Conservation (phyloP, 2,888 invertebrate species). For the Saturnia japonica region DNA sequence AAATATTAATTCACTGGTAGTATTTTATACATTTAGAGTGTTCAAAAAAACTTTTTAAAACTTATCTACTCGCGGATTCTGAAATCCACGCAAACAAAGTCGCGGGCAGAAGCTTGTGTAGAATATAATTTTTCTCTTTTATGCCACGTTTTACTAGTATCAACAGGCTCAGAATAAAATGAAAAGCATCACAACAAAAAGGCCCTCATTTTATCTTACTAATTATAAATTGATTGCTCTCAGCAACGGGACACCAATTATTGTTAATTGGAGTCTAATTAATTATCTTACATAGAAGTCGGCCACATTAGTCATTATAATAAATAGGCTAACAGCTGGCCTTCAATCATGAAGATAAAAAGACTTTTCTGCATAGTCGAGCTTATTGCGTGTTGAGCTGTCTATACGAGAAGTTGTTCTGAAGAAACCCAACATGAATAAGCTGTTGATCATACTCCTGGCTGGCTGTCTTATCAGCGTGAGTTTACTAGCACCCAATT, state of each 20-base stretch:
- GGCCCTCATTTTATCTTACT: neutral
- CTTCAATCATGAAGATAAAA: neutral
- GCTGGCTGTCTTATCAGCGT: constrained; percentile 2
- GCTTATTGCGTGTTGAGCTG: neutral
- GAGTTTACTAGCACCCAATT: neutral
- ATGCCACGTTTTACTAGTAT: neutral
- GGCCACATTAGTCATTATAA: neutral
- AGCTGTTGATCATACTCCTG: constrained; percentile 7
- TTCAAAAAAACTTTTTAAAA: no score
- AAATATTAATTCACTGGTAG: no score
- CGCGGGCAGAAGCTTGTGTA: no score
- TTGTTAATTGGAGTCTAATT: neutral
- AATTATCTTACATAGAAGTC: neutral
- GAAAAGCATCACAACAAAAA: neutral
- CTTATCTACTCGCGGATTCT: no score
- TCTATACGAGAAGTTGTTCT: neutral
- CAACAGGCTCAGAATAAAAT: neutral
- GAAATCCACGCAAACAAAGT: no score
- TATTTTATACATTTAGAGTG: no score
- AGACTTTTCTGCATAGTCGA: neutral
- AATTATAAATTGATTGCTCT: neutral
- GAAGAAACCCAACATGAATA: constrained; percentile 2
- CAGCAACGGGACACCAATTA: neutral
- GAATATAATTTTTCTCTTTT: no score
- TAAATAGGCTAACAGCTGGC: neutral